Base-by-base conservation (phyloP, 2,113 vertebrate genomes). In the Oostethus manadensis region DNA sequence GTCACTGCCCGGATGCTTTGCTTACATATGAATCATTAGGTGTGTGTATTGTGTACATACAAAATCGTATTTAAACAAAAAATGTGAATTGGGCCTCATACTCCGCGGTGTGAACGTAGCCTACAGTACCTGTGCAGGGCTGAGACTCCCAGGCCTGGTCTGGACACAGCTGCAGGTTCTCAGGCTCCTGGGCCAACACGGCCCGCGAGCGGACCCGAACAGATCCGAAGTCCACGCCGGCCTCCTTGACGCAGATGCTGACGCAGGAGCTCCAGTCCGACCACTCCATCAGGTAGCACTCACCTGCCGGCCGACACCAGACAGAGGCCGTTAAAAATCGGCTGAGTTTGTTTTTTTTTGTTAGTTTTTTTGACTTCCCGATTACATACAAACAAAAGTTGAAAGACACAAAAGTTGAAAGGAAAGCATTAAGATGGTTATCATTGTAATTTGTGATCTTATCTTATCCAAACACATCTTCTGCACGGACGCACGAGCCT, bases 231-330 rank as follows among this genome's bases (percentile, higher is more conserved):
- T 94, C 94, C 0, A 98, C 86, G 42, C 92, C 92, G 38, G 93
- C 93, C 1, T 90, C 93, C 29, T 93, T 97, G 20, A 94, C 91
- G 62, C 97, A 99, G 74, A 93, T 92, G 63, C 91, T 86, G 62
- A 98, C 93, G 61, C 97, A 99, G 0, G 88, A 81, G 75, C 94
- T 97, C 97, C 97, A 99, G 16, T 93, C 90, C 1, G 95, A 94
- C 97, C 97, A 99, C 67, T 96, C 94, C 81, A 92, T 94, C 81
- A 99, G 87, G 70, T 98, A 98, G 78, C 97, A 99, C 65, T 98
- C 97, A 23, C 96, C 97, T 99, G 87, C 14, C 56, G 8, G 18
- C 16, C 29, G 18, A 40, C 6, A 20, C 22, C 23, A 51, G 29
- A 35, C 13, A 14, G 6, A 6, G 1, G 1, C 13, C 4, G 3